Conservation (phyloP, 2,797 vertebrate genomes). For the Jordanella pulchra region DNA sequence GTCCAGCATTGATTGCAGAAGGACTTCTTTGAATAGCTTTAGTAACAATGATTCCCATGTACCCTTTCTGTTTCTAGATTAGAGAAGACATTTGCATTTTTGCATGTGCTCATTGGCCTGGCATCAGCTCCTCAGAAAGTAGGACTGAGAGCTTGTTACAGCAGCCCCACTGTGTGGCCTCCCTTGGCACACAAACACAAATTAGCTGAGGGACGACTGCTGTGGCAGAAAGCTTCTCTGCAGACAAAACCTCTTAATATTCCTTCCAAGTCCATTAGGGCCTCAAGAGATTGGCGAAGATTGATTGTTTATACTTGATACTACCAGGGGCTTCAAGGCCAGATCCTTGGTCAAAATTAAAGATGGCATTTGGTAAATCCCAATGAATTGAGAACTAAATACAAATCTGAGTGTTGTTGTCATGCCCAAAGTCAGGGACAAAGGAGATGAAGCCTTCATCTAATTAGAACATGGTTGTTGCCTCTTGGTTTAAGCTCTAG, state of each 20-base stretch:
- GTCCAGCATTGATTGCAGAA: not conserved
- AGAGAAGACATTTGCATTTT: slow-evolving; percentile 48
- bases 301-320: slow-evolving; percentile 85
- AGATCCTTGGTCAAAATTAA: slow-evolving; percentile 72
- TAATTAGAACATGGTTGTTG: slow-evolving; percentile 66
- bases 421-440: slow-evolving; percentile 48
- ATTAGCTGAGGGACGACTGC: slow-evolving; percentile 78
- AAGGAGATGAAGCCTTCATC: slow-evolving; percentile 58
- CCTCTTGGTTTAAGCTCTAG: slow-evolving; percentile 51
- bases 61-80: slow-evolving; percentile 36
- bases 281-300: slow-evolving; percentile 77
- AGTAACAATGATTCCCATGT: slow-evolving; percentile 35
- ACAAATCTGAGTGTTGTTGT: slow-evolving; percentile 62
- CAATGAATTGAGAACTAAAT: slow-evolving; percentile 75
- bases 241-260: slow-evolving; percentile 82
- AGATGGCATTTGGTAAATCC: slow-evolving; percentile 71
- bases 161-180: slow-evolving; percentile 78
- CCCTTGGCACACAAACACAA: slow-evolving; percentile 78
- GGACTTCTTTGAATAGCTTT: slow-evolving; percentile 29
- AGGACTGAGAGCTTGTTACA: slow-evolving; percentile 74
- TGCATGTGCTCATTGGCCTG: slow-evolving; percentile 59
- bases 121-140: slow-evolving; percentile 69
- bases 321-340: slow-evolving; percentile 76
- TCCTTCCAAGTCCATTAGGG: slow-evolving; percentile 82
- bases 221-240: slow-evolving; percentile 75